phyloP scores from a whole-genome alignment of 2,113 vertebrate species.

The Oplegnathus fasciatus region DNA sequence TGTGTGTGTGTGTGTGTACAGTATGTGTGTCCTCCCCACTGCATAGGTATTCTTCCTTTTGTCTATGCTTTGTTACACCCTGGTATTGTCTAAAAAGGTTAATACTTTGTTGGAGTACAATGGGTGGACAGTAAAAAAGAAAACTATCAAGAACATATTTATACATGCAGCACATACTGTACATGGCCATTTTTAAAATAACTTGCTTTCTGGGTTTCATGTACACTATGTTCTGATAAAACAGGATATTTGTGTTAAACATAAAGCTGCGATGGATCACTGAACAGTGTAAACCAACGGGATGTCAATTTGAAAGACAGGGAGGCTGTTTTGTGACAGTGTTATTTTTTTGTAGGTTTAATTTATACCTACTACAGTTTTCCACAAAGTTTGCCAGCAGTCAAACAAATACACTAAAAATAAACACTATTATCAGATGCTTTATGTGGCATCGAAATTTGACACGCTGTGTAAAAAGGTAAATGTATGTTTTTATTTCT shows the following conservation, averaged over 20 bases:
- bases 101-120: neutral
- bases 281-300: neutral
- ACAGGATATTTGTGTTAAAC: neutral
- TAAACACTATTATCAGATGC: neutral
- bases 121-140: neutral
- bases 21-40: slow-evolving; percentile 7
- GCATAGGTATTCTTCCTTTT: neutral
- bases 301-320: neutral
- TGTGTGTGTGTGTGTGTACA: neutral
- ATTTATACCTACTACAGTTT: slow-evolving; percentile 2
- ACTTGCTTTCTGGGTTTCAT: neutral
- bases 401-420: neutral
- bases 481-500: neutral
- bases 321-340: neutral
- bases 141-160: neutral
- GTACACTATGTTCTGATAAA: neutral
- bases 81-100: neutral
- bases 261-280: neutral
- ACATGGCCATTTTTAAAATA: neutral
- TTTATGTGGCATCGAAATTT: neutral
- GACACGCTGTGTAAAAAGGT: neutral
- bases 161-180: neutral
- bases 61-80: neutral
- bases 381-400: neutral
- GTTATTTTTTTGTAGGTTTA: neutral